Base-by-base conservation (phyloP, 1,140 invertebrate species). In the Vollenhovia emeryi region DNA sequence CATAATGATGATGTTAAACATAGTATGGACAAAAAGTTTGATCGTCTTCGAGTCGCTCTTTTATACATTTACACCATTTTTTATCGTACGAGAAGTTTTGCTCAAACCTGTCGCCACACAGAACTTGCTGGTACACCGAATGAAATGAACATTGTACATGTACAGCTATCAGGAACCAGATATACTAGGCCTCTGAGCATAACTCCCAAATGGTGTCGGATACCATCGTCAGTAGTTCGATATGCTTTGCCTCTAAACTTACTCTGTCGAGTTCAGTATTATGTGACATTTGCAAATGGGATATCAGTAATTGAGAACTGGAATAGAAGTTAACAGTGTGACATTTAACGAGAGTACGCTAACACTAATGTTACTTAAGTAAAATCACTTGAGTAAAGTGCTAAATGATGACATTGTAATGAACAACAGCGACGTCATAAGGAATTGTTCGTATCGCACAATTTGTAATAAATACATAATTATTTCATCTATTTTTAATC, bases 1-100 rank as follows among this genome's bases (percentile, higher is more conserved):
- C 74, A 79, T 84, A 74, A 43, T 9, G 55, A 85, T 75, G 55
- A 18, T 55, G 73, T 79, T 64, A 76, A 57, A 50, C 15, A 57
- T 48, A 78, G 66, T 87, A 74, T 86, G 85, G 87, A 90, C 84
- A 88, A 91, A n/a, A 90, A 92, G 85, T 92, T 86, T 78, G 18
- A 75, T 69, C 18, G 84, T 69, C 74, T 62, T 86, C 45, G 60
- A 84, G 52, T 87, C 71, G 82, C 84, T 88, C 86, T 94, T 94
- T 93, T 92, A 92, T 93, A 94, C 89, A 92, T 93, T 93, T 93
- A 91, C 91, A 93, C 88, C 36, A 82, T 92, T 93, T 93, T 89
- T 64, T 91, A 92, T 89, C 68, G 64, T 69, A 74, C 33, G 21
- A 68, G 86, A 64, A 71, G 13, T 91, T 91, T 90, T 91, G 90